Conservation (phyloP, 1,140 invertebrate genomes). For the Orchesella cincta region DNA sequence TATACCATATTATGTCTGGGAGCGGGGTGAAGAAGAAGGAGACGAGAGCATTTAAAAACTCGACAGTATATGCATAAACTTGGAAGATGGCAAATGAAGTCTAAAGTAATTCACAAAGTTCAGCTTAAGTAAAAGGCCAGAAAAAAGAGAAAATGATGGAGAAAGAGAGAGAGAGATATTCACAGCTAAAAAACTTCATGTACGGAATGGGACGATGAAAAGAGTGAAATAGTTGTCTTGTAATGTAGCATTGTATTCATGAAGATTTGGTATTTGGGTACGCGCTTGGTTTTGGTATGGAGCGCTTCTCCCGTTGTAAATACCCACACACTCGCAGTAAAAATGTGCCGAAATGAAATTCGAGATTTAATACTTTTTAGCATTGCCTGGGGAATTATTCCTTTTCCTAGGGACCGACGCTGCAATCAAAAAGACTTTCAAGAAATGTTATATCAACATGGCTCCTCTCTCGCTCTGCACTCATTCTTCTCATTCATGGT, state of each 20-base stretch:
- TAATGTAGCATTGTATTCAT: no score
- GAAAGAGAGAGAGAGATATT: slow-evolving; percentile 16
- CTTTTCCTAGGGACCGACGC: slow-evolving; percentile 49
- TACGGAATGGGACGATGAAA: no score
- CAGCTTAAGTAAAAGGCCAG: slow-evolving; percentile 44
- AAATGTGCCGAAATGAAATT: slow-evolving; percentile 52
- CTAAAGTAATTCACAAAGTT: slow-evolving; percentile 50
- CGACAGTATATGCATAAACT: slow-evolving; percentile 14
- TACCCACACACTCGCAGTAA: no score
- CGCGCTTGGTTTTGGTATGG: no score
- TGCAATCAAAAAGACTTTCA: slow-evolving; percentile 51
- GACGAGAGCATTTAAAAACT: slow-evolving; percentile 23
- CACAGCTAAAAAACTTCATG: no score
- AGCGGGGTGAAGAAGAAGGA: slow-evolving; percentile 3
- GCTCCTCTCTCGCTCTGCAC: not conserved
- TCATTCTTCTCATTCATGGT: no score
- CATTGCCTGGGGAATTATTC: slow-evolving; percentile 50
- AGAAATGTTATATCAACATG: slow-evolving; percentile 15
- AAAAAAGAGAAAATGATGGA: not conserved
- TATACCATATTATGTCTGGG: no score
- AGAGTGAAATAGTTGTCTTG: no score
- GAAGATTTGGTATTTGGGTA: no score
- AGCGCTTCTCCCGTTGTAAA: no score
- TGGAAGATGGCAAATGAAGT: slow-evolving; percentile 45
- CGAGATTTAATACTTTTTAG: slow-evolving; percentile 51